Conservation (phyloP, 2,888 invertebrate genomes). For the Pharmacophagus antenor region DNA sequence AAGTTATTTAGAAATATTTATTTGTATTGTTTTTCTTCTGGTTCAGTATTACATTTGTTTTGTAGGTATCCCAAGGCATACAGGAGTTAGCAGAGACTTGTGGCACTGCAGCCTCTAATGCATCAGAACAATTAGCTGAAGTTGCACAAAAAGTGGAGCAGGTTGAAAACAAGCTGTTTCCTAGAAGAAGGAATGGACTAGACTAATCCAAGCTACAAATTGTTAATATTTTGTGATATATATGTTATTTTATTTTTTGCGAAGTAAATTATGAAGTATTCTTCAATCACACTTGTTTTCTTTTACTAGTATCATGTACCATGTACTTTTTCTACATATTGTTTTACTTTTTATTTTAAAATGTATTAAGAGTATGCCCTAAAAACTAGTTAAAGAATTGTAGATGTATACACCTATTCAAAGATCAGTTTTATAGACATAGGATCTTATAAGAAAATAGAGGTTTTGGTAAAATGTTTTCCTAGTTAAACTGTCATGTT, state of each 20-base stretch:
- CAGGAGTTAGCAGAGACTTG: slow-evolving; percentile 70
- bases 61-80: slow-evolving; percentile 67
- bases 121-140: slow-evolving; percentile 61
- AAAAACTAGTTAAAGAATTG: no score
- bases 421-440: no score
- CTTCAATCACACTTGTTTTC: not conserved
- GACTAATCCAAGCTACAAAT: slow-evolving; percentile 46
- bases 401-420: no score
- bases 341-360: no score
- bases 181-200: slow-evolving; percentile 68
- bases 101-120: slow-evolving; percentile 62
- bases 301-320: not conserved
- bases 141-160: slow-evolving; percentile 68
- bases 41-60: not conserved
- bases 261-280: slow-evolving; percentile 29
- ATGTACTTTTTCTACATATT: no score
- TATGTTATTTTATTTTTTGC: slow-evolving; percentile 27
- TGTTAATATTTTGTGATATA: slow-evolving; percentile 31
- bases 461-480: no score
- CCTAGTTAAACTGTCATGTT: no score
- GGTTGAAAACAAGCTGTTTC: slow-evolving; percentile 62
- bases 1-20: no score
- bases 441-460: no score
- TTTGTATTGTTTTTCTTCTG: not conserved
- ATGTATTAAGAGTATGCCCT: no score